Evolutionary conservation across 1,140 invertebrate genomes (phyloP), one percentile per base, ranked within the genome.

Genomic region (Gryllus bimaculatus): DNA sequence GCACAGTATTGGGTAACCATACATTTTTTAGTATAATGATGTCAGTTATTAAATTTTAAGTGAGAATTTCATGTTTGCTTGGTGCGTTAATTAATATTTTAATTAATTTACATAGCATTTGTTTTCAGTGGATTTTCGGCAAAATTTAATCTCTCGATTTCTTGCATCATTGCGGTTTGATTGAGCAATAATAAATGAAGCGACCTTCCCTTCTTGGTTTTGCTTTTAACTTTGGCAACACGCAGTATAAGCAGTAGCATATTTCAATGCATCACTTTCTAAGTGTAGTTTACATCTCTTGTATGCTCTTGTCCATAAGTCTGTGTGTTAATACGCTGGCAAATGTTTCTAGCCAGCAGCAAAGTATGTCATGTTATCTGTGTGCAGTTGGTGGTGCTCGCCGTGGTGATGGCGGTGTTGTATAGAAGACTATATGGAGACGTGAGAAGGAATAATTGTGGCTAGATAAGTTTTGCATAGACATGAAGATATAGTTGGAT

Each of bases 311-410:
- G n/a, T 66, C 54, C 54, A 66, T 66, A 66, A 66, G 18, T 66
- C 54, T 18, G 10, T 66, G 54, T n/a, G n/a, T n/a, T 66, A 66
- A 7, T 13, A 66, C 7, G 7, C 18, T 66, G 54, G 54, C 54
- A 66, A 66, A 77, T n/a, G n/a, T 77, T 77, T 77, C 48, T 77
- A 77, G 76, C 48, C 48, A 77, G n/a, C 76, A 77, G 76, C 48
- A 77, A 77, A 77, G n/a, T n/a, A 77, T 77, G 76, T 77, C 48
- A 49, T 77, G 76, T 48, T 76, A 48, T 76, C 10, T 66, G 54
- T 66, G 54, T 66, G 54, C 18, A 13, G 54, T 66, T n/a, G n/a
- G n/a, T n/a, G n/a, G n/a, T n/a, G n/a, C n/a, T n/a, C n/a, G n/a
- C n/a, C n/a, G n/a, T n/a, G n/a, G n/a, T n/a, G n/a, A n/a, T n/a